phyloP scores from a whole-genome alignment of 2,113 vertebrate genomes.

The Indri indri region DNA sequence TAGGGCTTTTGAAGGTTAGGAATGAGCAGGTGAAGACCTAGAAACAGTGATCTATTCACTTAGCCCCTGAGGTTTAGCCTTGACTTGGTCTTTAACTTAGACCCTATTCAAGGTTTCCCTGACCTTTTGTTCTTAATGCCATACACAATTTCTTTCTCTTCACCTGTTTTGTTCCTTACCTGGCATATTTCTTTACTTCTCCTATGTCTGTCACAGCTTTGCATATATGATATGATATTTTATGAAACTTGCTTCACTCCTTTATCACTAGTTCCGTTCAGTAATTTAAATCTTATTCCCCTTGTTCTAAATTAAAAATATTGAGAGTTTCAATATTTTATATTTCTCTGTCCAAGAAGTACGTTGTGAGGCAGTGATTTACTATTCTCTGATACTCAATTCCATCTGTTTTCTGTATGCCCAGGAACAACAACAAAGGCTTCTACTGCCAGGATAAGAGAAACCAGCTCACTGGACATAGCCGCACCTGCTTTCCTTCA shows the following conservation, averaged over 20 bases:
- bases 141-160: not conserved
- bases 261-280: constrained; percentile 45
- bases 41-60: not conserved
- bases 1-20: not conserved
- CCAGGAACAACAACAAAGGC: not conserved
- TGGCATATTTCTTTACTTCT: not conserved
- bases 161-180: not conserved
- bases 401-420: not conserved
- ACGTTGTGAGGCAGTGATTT: constrained; percentile 38
- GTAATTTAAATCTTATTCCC: constrained; percentile 59
- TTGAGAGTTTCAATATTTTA: constrained; percentile 48
- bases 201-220: not conserved
- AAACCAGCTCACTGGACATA: not conserved
- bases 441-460: not conserved
- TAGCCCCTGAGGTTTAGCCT: not conserved
- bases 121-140: not conserved
- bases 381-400: not conserved
- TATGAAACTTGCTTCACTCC: not conserved
- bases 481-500: not conserved
- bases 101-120: not conserved
- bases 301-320: constrained; percentile 65
- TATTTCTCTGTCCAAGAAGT: constrained; percentile 13
- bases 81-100: not conserved
- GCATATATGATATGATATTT: constrained; percentile 35
- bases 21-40: not conserved